Conservation (phyloP, 2,888 invertebrate species). For the Metallyticus violacea region DNA sequence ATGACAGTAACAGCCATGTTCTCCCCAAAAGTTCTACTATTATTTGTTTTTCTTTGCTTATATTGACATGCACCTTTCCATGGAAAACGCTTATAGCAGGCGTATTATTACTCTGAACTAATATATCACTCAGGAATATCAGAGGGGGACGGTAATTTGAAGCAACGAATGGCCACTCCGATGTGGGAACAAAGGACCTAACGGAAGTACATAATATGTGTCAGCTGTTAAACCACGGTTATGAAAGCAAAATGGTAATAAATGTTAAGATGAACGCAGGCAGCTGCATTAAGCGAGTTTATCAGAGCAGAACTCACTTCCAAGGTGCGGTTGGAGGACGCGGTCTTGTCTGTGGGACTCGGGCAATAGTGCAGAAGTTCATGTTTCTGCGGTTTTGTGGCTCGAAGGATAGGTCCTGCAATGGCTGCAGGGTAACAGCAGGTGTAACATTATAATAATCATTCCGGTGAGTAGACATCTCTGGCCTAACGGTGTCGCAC, state of each 20-base stretch:
- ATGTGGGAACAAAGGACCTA: neutral
- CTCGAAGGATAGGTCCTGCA: neutral
- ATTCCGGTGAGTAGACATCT: neutral
- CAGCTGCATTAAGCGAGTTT: neutral
- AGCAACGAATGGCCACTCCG: neutral
- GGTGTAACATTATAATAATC: neutral
- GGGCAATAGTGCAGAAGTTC: neutral
- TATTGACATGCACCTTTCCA: neutral
- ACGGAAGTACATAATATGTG: neutral
- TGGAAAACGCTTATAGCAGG: neutral
- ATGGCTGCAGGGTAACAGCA: no score
- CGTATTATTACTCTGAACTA: neutral
- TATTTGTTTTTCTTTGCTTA: neutral
- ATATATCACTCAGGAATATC: neutral
- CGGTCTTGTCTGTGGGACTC: no score
- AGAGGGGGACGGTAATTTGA: neutral
- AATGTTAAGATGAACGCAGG: neutral
- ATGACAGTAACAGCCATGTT: neutral
- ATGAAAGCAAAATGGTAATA: neutral
- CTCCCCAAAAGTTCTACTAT: neutral
- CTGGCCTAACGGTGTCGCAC: neutral
- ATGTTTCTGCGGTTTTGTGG: neutral
- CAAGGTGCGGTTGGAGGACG: neutral
- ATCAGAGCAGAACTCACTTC: neutral
- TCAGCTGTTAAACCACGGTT: neutral